Conservation (phyloP, 2,113 vertebrate species). For the Carettochelys insculpta region DNA sequence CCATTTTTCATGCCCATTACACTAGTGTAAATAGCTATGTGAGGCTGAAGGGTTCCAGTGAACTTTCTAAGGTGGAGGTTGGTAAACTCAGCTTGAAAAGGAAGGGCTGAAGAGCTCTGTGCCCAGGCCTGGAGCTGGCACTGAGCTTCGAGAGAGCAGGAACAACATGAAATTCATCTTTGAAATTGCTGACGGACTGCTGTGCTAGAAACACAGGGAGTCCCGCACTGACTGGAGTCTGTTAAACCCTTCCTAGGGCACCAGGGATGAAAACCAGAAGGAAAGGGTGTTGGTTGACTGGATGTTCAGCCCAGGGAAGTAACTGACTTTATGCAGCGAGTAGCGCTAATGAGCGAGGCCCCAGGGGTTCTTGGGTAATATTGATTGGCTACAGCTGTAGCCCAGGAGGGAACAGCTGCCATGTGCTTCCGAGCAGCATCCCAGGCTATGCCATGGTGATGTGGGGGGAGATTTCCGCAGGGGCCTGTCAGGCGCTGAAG, state of each 20-base stretch:
- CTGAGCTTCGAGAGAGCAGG: neutral
- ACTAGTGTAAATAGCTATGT: neutral
- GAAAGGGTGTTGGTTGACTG: neutral
- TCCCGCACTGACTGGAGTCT: neutral
- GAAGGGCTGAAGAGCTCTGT: neutral
- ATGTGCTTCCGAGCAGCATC: neutral
- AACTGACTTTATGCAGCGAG: neutral
- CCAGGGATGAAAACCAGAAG: neutral
- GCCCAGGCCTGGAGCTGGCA: neutral
- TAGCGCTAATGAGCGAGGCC: neutral
- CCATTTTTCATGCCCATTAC: neutral
- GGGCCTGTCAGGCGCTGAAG: neutral
- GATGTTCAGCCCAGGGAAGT: neutral
- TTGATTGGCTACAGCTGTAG: neutral
- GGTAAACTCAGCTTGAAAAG: neutral
- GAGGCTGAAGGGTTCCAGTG: neutral
- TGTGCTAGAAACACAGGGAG: accelerated
- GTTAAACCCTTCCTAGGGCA: neutral
- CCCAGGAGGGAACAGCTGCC: neutral
- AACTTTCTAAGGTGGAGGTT: no score
- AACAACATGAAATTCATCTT: neutral
- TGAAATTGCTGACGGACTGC: neutral
- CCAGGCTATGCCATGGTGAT: neutral
- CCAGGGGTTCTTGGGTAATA: neutral
- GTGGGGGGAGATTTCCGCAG: neutral